A percentile compares a stretch with the other conserved stretches of the same genome.
Conservation (phyloP, 1,140 invertebrate genomes). For the Cecropterus lyciades region DNA sequence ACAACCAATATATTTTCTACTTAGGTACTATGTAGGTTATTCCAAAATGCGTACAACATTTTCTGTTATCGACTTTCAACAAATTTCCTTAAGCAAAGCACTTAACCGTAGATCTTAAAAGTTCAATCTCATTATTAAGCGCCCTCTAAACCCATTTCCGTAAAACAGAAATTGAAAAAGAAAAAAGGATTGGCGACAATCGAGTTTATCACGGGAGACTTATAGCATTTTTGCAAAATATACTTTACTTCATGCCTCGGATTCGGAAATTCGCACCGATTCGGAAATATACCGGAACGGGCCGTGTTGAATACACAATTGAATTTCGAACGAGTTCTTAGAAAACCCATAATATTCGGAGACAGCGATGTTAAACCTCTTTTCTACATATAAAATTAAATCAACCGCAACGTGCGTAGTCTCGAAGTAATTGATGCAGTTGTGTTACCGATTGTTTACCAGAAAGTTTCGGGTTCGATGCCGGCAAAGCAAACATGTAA, state of each 20-base stretch:
- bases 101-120: background rate
- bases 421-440: too few relatives aligned
- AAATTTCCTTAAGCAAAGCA: too few relatives aligned
- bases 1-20: too few relatives aligned
- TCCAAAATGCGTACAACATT: too few relatives aligned
- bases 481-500: too few relatives aligned
- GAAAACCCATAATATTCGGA: conserved; percentile 52
- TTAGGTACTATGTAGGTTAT: too few relatives aligned
- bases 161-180: conserved; percentile 60
- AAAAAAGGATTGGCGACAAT: conserved; percentile 60
- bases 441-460: too few relatives aligned
- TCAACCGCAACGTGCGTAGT: too few relatives aligned
- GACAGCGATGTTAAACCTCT: conserved; percentile 60
- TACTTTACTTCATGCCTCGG: conserved; percentile 39
- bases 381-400: background rate
- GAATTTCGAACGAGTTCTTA: conserved; percentile 41
- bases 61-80: too few relatives aligned
- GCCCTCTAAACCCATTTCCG: conserved; percentile 37
- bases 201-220: conserved; percentile 56
- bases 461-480: too few relatives aligned
- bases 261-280: conserved; percentile 40
- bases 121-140: conserved; percentile 6
- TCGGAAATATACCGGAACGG: conserved; percentile 44
- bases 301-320: conserved; percentile 57
- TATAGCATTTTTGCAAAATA: conserved; percentile 65